Conservation (phyloP, 2,888 invertebrate species). For the Campoplex nolae region DNA sequence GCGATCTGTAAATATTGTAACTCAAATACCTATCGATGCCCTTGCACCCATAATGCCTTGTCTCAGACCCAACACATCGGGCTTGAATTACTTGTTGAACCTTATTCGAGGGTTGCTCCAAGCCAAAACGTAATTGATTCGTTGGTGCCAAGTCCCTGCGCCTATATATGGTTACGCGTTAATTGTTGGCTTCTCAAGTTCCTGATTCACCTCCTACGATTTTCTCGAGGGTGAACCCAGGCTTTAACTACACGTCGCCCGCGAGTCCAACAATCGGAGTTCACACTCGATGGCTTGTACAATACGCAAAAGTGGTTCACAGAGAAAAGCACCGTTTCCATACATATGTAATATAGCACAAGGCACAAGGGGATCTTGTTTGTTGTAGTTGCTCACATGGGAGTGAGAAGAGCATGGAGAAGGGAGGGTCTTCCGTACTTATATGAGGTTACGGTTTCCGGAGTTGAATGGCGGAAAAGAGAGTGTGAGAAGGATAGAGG, state of each 20-base stretch:
- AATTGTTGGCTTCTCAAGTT: constrained; percentile 56
- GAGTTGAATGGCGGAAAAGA: constrained; percentile 4
- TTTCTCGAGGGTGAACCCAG: constrained; percentile 34
- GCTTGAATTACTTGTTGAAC: constrained; percentile 6
- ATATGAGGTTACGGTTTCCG: constrained; percentile 18
- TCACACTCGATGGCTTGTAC: constrained; percentile 27
- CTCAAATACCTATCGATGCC: neutral
- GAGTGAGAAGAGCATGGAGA: neutral
- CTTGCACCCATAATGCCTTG: neutral
- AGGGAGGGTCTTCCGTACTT: neutral
- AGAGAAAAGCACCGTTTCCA: neutral
- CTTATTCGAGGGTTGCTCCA: neutral
- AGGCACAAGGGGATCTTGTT: neutral
- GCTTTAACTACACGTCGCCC: constrained; percentile 27
- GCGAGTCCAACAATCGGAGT: constrained; percentile 23
- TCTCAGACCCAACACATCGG: neutral
- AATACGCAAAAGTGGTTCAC: constrained; percentile 49
- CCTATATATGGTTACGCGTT: constrained; percentile 18
- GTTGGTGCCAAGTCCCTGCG: constrained; percentile 4
- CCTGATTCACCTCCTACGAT: constrained; percentile 33
- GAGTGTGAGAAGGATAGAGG: neutral
- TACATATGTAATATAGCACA: constrained; percentile 15
- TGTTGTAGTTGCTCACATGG: neutral
- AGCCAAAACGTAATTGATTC: constrained; percentile 15
- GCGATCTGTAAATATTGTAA: neutral